Percentiles rank a stretch among this genome's conserved stretches.
phyloP scores from a whole-genome alignment of 1,140 invertebrate genomes.

The Papilio glaucus region DNA sequence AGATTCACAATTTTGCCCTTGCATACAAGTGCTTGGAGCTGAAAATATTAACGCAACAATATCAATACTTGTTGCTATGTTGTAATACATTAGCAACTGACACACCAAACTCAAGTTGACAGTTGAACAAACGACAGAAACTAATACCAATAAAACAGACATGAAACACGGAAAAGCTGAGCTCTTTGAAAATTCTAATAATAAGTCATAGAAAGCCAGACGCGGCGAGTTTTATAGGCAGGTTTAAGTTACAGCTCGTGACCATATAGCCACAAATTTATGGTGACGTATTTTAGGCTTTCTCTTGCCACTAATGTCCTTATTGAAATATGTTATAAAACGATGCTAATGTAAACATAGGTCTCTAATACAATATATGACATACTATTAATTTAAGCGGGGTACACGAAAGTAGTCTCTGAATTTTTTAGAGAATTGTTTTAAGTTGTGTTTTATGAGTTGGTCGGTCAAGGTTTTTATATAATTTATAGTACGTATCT shows the following conservation, averaged over 20 bases:
- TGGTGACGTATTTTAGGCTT: conserved; percentile 24
- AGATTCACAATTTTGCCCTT: no score
- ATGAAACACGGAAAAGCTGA: conserved; percentile 30
- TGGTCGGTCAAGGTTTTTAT: neutral
- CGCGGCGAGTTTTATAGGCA: conserved; percentile 22
- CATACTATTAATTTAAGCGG: neutral
- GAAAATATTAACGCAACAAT: neutral
- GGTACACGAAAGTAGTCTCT: no score
- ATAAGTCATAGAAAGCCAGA: conserved; percentile 16
- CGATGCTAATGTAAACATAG: neutral
- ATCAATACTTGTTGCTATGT: neutral
- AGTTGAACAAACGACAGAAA: conserved; percentile 10
- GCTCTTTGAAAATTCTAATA: conserved; percentile 25
- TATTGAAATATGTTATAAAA: conserved; percentile 11
- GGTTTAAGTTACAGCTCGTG: conserved; percentile 16
- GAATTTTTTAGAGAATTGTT: no score
- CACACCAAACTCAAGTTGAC: neutral
- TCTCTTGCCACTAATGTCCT: conserved; percentile 21
- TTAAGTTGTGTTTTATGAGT: neutral
- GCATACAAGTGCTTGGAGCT: no score
- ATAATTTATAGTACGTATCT: no score
- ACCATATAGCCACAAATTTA: conserved; percentile 23
- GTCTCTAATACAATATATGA: neutral
- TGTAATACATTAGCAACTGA: neutral
- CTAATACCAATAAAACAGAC: conserved; percentile 36